Evolutionary conservation across 2,113 vertebrate genomes (phyloP).

Genomic region (Sterrhoptilus dennistouni): DNA sequence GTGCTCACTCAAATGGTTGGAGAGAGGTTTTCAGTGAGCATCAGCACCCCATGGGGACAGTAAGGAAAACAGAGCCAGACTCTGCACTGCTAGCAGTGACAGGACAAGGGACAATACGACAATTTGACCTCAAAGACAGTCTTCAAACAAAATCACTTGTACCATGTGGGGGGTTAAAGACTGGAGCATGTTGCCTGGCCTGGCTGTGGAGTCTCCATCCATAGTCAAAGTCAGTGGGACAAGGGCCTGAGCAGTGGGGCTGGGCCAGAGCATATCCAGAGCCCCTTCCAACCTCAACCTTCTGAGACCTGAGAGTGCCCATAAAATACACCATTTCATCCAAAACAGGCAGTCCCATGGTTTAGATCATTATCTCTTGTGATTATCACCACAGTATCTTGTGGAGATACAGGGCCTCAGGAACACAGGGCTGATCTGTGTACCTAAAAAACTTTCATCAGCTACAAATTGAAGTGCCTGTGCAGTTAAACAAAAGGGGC

Average conservation of each 20-base stretch:
- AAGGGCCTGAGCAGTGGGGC: background rate
- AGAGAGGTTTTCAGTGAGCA: background rate
- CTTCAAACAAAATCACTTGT: background rate
- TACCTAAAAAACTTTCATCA: rapidly evolving
- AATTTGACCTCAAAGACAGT: background rate
- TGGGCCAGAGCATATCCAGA: background rate
- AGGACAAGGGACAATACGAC: background rate
- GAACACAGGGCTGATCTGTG: background rate
- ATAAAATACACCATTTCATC: background rate
- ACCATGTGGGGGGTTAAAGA: background rate
- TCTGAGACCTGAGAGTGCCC: background rate
- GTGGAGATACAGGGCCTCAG: background rate
- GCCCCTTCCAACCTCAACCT: background rate
- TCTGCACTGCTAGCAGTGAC: background rate
- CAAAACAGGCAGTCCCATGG: background rate
- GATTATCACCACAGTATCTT: background rate
- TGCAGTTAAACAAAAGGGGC: background rate
- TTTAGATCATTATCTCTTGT: background rate
- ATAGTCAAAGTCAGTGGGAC: background rate
- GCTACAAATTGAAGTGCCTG: background rate
- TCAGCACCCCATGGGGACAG: background rate
- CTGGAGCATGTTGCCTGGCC: background rate
- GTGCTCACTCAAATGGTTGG: background rate
- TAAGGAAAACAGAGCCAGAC: background rate
- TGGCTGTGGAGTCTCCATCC: background rate